These are phyloP conservation scores for Palythoa heliodiscus DNA, from an alignment of 92 coral and sea anemone genomes.

Conservation along the genomic window DNA sequence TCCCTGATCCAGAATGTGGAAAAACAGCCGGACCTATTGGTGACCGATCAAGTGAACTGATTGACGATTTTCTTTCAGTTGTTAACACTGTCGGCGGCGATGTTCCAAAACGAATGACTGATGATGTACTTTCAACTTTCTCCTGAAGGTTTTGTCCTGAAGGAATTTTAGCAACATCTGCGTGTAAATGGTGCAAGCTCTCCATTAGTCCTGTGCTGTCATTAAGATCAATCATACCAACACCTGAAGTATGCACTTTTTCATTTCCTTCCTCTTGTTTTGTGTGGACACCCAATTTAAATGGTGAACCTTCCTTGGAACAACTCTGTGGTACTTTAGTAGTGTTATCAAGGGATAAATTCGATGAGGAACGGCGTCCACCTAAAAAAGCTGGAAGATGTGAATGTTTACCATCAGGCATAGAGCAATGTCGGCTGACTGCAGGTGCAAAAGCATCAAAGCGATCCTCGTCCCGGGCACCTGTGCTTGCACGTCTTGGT, in stretches of 20 bases:
- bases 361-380: constrained; percentile 37
- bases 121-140: not conserved
- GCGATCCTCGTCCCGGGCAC: constrained; percentile 37
- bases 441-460: constrained; percentile 13
- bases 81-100: constrained; percentile 22
- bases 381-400: not conserved
- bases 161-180: constrained; percentile 4
- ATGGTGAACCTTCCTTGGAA: not conserved
- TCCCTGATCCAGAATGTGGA: constrained; percentile 11
- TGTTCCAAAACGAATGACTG: constrained; percentile 41
- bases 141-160: constrained; percentile 5
- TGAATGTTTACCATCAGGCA: not conserved
- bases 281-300: not conserved
- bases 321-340: not conserved
- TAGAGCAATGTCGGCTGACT: not conserved
- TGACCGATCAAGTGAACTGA: constrained; percentile 24
- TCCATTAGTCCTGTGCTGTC: constrained; percentile 69
- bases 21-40: constrained; percentile 5
- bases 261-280: constrained; percentile 1
- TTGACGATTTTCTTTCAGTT: constrained; percentile 9
- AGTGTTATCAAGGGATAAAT: not conserved
- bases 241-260: constrained; percentile 17
- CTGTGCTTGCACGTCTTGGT: constrained; percentile 46
- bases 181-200: constrained; percentile 54
- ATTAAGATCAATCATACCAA: constrained; percentile 85